Percentiles rank a stretch among this genome's conserved stretches.
Evolutionary conservation across 2,113 vertebrate species (phyloP).

Genomic region (Sapajus apella): DNA sequence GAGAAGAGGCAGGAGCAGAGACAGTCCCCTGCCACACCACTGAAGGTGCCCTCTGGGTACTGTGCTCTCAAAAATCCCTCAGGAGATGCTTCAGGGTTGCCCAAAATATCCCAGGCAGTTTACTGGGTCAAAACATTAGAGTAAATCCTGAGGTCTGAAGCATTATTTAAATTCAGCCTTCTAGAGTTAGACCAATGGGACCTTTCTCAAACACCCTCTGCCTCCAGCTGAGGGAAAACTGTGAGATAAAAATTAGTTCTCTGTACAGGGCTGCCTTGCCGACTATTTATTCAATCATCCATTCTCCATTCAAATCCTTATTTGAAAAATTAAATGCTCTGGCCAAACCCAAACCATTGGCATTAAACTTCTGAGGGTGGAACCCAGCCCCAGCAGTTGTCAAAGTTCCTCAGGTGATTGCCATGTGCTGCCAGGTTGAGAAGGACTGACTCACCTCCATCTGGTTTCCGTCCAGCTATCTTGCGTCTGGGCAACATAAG

Average conservation of each 20-base stretch:
- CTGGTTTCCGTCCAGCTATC: background rate
- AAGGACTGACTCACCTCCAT: background rate
- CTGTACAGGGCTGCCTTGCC: background rate
- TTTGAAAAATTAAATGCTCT: background rate
- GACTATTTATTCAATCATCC: background rate
- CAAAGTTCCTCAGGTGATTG: background rate
- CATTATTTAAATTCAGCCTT: constrained; percentile 16
- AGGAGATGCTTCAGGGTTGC: background rate
- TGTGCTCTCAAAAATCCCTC: background rate
- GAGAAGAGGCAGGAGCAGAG: background rate
- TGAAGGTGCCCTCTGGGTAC: background rate
- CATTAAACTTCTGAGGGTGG: background rate
- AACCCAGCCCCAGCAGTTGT: accelerated
- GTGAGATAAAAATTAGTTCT: background rate
- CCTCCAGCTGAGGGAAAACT: background rate
- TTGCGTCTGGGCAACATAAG: background rate
- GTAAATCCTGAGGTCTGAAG: background rate
- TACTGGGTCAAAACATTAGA: background rate
- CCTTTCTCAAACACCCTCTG: background rate
- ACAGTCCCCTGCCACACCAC: background rate
- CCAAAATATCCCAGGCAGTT: background rate
- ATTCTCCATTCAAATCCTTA: background rate
- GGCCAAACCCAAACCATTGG: background rate
- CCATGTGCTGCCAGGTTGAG: background rate
- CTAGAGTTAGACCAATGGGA: background rate